Evolutionary conservation across 2,113 vertebrate genomes (phyloP), one percentile per base, ranked within the genome.

Genomic region (Lichenostomus cassidix): DNA sequence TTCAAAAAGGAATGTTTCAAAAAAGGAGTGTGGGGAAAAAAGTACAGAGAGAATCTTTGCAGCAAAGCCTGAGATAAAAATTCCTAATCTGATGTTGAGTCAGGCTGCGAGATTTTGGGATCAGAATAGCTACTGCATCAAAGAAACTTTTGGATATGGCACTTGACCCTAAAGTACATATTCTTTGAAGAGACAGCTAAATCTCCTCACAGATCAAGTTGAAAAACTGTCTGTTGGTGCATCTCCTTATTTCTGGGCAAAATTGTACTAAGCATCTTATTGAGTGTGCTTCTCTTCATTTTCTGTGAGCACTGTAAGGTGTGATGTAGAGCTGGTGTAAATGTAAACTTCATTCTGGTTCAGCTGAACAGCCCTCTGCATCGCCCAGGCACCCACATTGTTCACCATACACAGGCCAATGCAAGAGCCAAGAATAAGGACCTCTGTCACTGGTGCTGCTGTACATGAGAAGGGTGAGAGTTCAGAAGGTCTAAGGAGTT

Each of bases 331-430:
- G 31, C 29, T 75, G 18, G 8, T 44, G 15, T n/a, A 35, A 75
- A 50, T n/a, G 37, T 37, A 25, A 82, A 27, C 41, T 68, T 84
- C 19, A 18, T 60, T 49, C 80, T 69, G 23, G 46, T 60, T 73
- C 62, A 41, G 35, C 9, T 67, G 28, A 70, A 23, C 33, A 42
- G 10, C 5, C 33, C 22, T 3, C 33, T 50, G 46, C 41, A 39
- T 15, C 59, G 65, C 49, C 79, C 27, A 18, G 2, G 1, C 12
- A 12, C 27, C 11, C 39, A 3, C 0, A 0, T 25, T 12, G 11
- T 6, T 89, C 70, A 33, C 9, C 42, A 39, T 5, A 2, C 3
- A 12, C 7, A 7, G 37, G 23, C 31, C 71, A 59, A 21, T 5
- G 9, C 15, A 29, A 52, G 28, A 27, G 25, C 11, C 12, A 52